These are phyloP conservation scores for Myotis daubentonii DNA, from an alignment of 2,797 vertebrate genomes.

Conservation along the genomic window DNA sequence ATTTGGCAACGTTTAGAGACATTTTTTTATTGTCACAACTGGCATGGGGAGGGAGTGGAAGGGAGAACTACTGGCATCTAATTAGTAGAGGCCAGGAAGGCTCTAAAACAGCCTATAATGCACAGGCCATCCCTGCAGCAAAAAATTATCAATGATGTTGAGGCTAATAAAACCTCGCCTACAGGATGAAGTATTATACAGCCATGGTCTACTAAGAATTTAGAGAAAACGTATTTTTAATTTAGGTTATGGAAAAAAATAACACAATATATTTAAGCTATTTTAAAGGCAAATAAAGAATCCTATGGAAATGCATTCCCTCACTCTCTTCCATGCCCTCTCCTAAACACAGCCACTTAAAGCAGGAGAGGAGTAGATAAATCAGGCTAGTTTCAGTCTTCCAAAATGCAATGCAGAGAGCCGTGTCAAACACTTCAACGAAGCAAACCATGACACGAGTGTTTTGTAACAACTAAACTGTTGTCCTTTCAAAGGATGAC, in stretches of 20 bases:
- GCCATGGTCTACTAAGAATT: not conserved
- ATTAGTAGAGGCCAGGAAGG: not conserved
- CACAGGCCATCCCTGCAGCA: not conserved
- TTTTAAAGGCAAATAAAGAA: conserved; percentile 30
- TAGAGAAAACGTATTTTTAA: not conserved
- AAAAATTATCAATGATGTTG: not conserved
- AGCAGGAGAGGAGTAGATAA: not conserved
- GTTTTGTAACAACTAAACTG: not conserved
- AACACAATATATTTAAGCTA: not conserved
- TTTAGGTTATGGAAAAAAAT: not conserved
- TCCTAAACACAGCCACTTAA: not conserved
- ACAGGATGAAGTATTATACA: not conserved
- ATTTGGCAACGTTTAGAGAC: not conserved
- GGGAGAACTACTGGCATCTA: not conserved
- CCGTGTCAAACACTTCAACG: not conserved
- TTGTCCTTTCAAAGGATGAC: not conserved
- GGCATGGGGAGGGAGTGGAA: not conserved
- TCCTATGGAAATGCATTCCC: not conserved
- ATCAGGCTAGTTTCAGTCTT: not conserved
- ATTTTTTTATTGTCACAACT: not conserved
- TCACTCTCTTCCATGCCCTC: not conserved
- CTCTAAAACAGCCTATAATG: not conserved
- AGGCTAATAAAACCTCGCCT: not conserved
- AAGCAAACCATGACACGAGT: not conserved
- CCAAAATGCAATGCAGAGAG: not conserved